Base-by-base conservation (phyloP, 2,113 vertebrate species). In the Calyptommatus sinebrachiatus region DNA sequence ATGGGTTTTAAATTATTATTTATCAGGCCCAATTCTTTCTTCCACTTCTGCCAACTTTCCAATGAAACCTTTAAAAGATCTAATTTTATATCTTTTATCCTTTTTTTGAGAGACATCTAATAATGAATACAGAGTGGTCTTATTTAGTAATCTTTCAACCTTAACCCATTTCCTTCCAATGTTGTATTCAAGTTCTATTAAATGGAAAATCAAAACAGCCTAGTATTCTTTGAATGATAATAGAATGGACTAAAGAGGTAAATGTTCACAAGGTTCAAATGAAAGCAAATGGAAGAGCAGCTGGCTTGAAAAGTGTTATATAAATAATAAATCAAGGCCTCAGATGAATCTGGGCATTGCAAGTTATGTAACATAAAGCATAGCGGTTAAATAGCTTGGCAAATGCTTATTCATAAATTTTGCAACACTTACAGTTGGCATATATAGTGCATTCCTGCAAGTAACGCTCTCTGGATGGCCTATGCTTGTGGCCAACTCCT, bases 401-500 rank as follows among this genome's bases (percentile, higher is more conserved):
- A 76, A 50, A 50, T 62, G 28, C 26, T 67, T 45, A 28, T 28
- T 57, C 76, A 84, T 84, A 84, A 57, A 60, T 66, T 12, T 78
- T 81, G 57, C 41, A 2, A 26, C 29, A 79, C 93, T 93, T 93
- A 95, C 94, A 91, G 88, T 92, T 72, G 22, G 90, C 89, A 67
- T 94, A 95, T 14, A 92, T 74, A 24, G 81, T 75, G 48, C 94
- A 95, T 80, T 91, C 94, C 3, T 70, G 85, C 88, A 94, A 83
- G 6, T 84, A 14, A 26, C 83, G 75, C 72, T 95, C 94, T 31
- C 73, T 82, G 69, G 90, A 87, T 29, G 94, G 92, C 57, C 79
- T 71, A 3, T 1, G 31, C 80, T 94, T 95, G 84, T 95, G 93
- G 76, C 83, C 84, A 14, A 4, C 71, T 16, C 92, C 91, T 68